Percentiles rank a stretch among this genome's conserved stretches.
phyloP scores from a whole-genome alignment of 1,140 invertebrate genomes.

The Ylistrum balloti region DNA sequence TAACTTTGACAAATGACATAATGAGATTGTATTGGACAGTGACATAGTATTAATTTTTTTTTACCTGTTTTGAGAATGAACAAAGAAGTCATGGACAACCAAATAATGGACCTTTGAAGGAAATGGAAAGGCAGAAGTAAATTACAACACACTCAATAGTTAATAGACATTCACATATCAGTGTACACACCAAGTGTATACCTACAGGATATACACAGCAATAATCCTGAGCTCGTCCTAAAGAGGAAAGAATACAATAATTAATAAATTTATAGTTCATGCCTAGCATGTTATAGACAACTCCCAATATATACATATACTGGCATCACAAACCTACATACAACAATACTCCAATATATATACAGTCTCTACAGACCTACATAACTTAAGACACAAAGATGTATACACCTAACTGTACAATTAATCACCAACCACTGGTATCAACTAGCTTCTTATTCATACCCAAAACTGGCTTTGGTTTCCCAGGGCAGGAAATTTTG shows the following conservation, averaged over 20 bases:
- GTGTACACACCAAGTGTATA: not conserved
- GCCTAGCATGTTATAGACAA: not conserved
- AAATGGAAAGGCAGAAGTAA: not conserved
- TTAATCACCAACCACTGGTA: not conserved
- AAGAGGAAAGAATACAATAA: not conserved
- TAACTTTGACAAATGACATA: too few relatives aligned
- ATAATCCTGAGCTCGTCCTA: constrained; percentile 4
- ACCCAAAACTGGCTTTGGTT: not conserved
- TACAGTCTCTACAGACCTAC: too few relatives aligned
- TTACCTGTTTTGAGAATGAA: too few relatives aligned
- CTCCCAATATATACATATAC: not conserved
- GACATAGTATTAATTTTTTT: too few relatives aligned
- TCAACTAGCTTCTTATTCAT: not conserved
- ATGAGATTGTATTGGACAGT: too few relatives aligned
- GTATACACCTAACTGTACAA: not conserved
- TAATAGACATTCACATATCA: not conserved
- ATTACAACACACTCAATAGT: not conserved
- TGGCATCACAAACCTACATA: not conserved
- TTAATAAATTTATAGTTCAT: not conserved
- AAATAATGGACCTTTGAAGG: too few relatives aligned
- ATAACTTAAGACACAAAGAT: constrained; percentile 28
- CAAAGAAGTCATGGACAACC: too few relatives aligned
- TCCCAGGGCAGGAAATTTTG: not conserved
- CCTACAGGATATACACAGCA: not conserved
- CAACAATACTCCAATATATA: not conserved